Evolutionary conservation across 2,888 invertebrate genomes (phyloP), one percentile per base, ranked within the genome.

Genomic region (Chaetogeoica ovagalla): DNA sequence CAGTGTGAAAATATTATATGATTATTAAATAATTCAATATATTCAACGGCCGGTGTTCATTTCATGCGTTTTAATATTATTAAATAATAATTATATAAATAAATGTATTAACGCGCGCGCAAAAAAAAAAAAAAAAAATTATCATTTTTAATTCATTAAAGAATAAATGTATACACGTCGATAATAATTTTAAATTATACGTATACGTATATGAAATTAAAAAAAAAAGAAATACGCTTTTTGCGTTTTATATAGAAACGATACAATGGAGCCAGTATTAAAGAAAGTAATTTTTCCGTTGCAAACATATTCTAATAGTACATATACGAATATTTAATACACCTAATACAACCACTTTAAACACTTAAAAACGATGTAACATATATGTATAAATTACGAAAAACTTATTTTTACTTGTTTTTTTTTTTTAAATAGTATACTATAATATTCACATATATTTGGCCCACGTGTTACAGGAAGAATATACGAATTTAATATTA

Each of bases 31-130:
- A 48, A 17, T 57, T 66, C 43, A 59, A 59, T 48, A 68, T 30
- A 4, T 59, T 59, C 59, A 30, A 76, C 59, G 59, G 23, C 15
- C 8, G 4, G 13, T 30, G 13, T 74, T 63, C 17, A 13, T 48
- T 13, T 30, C 7, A 8, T 66, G 19, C 30, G 15, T 21, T 73
- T 52, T 7, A 21, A 37, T 65, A 55, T 65, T 13, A 66, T 65
- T 13, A 66, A 59, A 59, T 66, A 66, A n/a, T 66, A 75, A n/a
- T 66, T 66, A 76, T 43, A 76, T 76, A 68, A 60, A 23, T 72
- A 17, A 30, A 76, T 66, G 57, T 52, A 66, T 17, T 21, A 23
- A 57, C 55, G 30, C 1, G 23, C 43, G 37, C 7, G 9, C 57
- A 72, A 69, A 69, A 55, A 43, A 43, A 43, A 43, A 43, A 43